Conservation (phyloP, 2,888 invertebrate genomes). For the Plagiodera versicolora region DNA sequence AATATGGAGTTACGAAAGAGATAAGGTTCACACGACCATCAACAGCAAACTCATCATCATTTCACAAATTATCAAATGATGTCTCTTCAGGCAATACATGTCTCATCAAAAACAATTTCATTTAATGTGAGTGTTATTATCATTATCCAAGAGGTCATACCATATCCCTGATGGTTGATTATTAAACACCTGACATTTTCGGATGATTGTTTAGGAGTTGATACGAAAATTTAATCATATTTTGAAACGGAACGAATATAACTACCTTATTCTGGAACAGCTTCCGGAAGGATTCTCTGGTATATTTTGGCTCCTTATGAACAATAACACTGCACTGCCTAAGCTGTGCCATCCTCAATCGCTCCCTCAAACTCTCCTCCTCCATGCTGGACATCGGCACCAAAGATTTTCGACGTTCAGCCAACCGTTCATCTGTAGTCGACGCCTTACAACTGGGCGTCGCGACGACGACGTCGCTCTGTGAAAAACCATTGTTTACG, state of each 20-base stretch:
- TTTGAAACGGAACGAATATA: too few relatives aligned
- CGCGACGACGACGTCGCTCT: conserved; percentile 30
- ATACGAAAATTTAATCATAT: too few relatives aligned
- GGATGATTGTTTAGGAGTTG: not conserved
- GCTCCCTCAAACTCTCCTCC: conserved; percentile 68
- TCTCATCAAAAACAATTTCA: conserved; percentile 2
- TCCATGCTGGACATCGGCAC: conserved; percentile 68
- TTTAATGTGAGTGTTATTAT: not conserved
- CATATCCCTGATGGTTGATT: too few relatives aligned
- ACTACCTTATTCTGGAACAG: conserved; percentile 73
- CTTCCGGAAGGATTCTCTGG: conserved; percentile 65
- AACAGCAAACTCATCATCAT: conserved; percentile 12
- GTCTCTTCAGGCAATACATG: conserved; percentile 13
- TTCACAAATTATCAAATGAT: conserved; percentile 6
- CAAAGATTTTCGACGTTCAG: conserved; percentile 41
- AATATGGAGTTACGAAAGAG: not conserved
- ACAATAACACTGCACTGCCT: conserved; percentile 68
- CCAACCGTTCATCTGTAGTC: conserved; percentile 40
- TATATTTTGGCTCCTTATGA: conserved; percentile 64
- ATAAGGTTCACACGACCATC: conserved; percentile 11
- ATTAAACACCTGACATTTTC: not conserved
- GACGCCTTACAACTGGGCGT: conserved; percentile 32
- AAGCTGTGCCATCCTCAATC: conserved; percentile 62
- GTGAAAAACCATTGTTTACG: conserved; percentile 23
- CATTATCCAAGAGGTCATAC: not conserved